phyloP scores from a whole-genome alignment of 2,888 invertebrate species.

The Aplocera efformata region DNA sequence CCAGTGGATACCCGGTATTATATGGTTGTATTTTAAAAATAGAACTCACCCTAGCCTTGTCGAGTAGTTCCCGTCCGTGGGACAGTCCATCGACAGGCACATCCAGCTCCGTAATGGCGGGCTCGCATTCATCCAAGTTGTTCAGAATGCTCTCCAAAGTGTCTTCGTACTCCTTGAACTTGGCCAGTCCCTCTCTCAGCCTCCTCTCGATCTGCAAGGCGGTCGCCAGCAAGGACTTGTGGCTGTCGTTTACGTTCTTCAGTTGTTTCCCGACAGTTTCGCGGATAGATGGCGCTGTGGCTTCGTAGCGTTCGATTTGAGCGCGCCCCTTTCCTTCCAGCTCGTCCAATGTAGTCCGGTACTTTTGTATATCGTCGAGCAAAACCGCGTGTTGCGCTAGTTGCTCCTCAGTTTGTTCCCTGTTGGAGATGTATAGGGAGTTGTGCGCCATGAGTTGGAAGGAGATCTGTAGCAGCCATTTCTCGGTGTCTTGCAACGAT shows the following conservation, averaged over 20 bases:
- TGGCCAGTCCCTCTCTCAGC: slow-evolving; percentile 91
- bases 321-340: slow-evolving; percentile 90
- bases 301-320: slow-evolving; percentile 90
- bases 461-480: slow-evolving; percentile 96
- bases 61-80: slow-evolving; percentile 86
- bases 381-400: slow-evolving; percentile 91
- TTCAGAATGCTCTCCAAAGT: slow-evolving; percentile 91
- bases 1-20: too few relatives aligned
- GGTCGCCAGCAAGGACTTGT: slow-evolving; percentile 92
- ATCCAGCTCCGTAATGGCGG: slow-evolving; percentile 87
- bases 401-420: slow-evolving; percentile 94
- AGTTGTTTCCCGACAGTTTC: slow-evolving; percentile 91
- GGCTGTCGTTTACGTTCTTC: slow-evolving; percentile 95
- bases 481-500: slow-evolving; percentile 95
- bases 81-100: slow-evolving; percentile 87
- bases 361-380: slow-evolving; percentile 89
- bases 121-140: slow-evolving; percentile 90
- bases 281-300: slow-evolving; percentile 85
- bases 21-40: too few relatives aligned
- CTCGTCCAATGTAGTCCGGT: slow-evolving; percentile 89
- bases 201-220: slow-evolving; percentile 95
- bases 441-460: slow-evolving; percentile 98
- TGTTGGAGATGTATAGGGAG: slow-evolving; percentile 93
- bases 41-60: slow-evolving; percentile 85
- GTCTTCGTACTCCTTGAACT: slow-evolving; percentile 96